Percentiles rank a stretch among this genome's conserved stretches.
These are phyloP conservation scores for Monopterus albus DNA, from an alignment of 2,113 vertebrate genomes.

Conservation along the genomic window DNA sequence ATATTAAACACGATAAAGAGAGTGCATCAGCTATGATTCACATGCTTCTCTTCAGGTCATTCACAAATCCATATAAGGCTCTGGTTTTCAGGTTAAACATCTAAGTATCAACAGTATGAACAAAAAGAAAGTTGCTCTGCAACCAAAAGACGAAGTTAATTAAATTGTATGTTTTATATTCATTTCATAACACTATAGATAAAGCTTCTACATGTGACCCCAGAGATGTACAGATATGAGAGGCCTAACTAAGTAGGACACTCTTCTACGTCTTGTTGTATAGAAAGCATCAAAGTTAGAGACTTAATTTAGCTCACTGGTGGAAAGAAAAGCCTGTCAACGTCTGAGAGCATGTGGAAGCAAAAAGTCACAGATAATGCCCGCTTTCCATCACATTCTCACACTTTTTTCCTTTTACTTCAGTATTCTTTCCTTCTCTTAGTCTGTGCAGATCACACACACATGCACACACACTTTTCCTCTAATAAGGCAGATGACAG, in stretches of 20 bases:
- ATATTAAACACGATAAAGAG: slow-evolving; percentile 73
- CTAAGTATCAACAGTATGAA: slow-evolving; percentile 83
- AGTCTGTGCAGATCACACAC: slow-evolving; percentile 18
- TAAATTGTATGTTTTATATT: slow-evolving; percentile 81
- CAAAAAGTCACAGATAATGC: slow-evolving; percentile 32
- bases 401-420: neutral
- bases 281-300: neutral
- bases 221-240: slow-evolving; percentile 15
- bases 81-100: slow-evolving; percentile 83
- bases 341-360: slow-evolving; percentile 7
- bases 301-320: slow-evolving; percentile 11
- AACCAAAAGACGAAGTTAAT: slow-evolving; percentile 86
- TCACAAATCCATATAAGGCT: slow-evolving; percentile 74
- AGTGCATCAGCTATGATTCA: slow-evolving; percentile 73
- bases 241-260: slow-evolving; percentile 26
- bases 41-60: slow-evolving; percentile 85
- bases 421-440: slow-evolving; percentile 23
- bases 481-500: slow-evolving; percentile 60
- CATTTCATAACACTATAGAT: slow-evolving; percentile 60
- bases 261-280: neutral
- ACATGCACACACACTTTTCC: slow-evolving; percentile 18
- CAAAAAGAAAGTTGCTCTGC: slow-evolving; percentile 88
- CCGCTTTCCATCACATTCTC: slow-evolving; percentile 10
- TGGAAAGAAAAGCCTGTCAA: neutral
- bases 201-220: slow-evolving; percentile 29